A percentile compares a stretch with the other conserved stretches of the same genome.
phyloP scores from a whole-genome alignment of 1,140 invertebrate species.

The Brachionus koreanus region DNA sequence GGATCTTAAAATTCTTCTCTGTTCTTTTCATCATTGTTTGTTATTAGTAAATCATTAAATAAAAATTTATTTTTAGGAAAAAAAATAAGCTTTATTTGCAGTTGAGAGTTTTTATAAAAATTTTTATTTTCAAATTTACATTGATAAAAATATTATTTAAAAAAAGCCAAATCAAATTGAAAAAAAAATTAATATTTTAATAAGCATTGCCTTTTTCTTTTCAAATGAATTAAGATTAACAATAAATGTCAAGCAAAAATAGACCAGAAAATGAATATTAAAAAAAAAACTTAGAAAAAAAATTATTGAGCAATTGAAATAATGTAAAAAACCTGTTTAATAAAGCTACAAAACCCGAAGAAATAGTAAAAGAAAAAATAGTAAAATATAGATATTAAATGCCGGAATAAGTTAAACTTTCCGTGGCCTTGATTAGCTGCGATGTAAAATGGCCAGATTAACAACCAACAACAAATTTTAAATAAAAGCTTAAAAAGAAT shows the following conservation, averaged over 20 bases:
- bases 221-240: not conserved
- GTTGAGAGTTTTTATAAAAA: not conserved
- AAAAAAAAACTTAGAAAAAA: not conserved
- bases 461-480: not conserved
- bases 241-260: not conserved
- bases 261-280: not conserved
- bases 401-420: not conserved
- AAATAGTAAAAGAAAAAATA: not conserved
- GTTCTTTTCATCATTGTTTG: not conserved
- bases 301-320: not conserved
- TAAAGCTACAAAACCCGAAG: not conserved
- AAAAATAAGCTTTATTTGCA: not conserved
- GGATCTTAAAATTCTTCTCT: no score
- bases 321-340: not conserved
- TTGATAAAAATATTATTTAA: not conserved
- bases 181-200: not conserved
- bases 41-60: not conserved
- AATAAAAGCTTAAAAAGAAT: not conserved
- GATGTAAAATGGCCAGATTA: not conserved
- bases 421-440: not conserved
- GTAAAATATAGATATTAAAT: not conserved
- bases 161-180: conserved; percentile 8
- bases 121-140: conserved; percentile 41
- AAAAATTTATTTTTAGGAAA: not conserved
- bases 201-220: not conserved